These are phyloP conservation scores for Dendrocopos noguchii DNA, from an alignment of 2,113 vertebrate species.

Conservation along the genomic window DNA sequence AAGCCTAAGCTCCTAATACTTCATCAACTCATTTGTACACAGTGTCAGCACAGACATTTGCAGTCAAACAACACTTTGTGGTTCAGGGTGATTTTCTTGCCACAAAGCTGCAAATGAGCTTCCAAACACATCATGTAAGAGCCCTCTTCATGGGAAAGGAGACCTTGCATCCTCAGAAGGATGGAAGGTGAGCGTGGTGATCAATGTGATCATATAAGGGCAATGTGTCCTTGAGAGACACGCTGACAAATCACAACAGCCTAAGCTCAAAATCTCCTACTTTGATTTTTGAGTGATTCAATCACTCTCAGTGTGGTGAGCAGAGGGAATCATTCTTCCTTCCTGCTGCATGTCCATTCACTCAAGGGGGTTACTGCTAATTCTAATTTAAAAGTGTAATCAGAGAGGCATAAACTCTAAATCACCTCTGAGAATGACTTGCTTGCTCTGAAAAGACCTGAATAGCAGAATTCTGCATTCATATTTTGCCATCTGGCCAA, in stretches of 20 bases:
- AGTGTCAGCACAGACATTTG: not conserved
- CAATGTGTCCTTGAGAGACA: not conserved
- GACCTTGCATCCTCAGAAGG: not conserved
- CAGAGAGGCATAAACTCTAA: not conserved
- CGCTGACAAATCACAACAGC: fast-evolving
- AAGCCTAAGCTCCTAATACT: not conserved
- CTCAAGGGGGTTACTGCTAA: not conserved
- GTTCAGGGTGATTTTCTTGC: not conserved
- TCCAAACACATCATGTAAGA: fast-evolving
- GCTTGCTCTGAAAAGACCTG: not conserved
- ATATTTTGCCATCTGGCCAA: not conserved
- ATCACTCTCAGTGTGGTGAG: not conserved
- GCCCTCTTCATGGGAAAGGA: not conserved
- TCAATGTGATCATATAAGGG: not conserved
- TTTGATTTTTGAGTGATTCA: not conserved
- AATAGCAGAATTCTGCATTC: not conserved
- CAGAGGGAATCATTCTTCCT: not conserved
- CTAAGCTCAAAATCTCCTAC: not conserved
- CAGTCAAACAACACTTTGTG: not conserved
- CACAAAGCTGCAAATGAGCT: not conserved
- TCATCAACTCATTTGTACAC: not conserved
- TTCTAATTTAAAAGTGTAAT: not conserved
- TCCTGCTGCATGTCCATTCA: not conserved
- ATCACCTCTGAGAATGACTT: not conserved
- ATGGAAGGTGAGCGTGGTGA: not conserved